Evolutionary conservation across 2,797 vertebrate species (phyloP), one percentile per base, ranked within the genome.

Genomic region (Siniperca obscura): DNA sequence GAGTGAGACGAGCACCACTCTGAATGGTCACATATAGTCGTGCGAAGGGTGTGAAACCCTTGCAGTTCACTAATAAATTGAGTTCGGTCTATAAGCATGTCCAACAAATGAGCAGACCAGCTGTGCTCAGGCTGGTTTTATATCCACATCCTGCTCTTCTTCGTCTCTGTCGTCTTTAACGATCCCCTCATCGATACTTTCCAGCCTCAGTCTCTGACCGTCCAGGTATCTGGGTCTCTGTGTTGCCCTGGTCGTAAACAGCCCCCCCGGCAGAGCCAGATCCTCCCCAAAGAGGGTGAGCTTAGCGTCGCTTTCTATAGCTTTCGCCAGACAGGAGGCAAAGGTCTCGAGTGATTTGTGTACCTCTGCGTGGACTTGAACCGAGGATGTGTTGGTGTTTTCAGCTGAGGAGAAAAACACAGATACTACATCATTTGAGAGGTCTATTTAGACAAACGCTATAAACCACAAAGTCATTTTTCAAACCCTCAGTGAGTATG

Each of bases 171-270:
- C 92, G 12, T 97, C 95, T 81, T 93, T 97, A 69, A 97, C 87
- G 5, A 96, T 97, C 71, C 97, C 98, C 94, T 99, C 98, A 53
- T 99, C 97, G 0, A 99, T 99, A 87, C 98, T 99, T 91, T 99
- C 97, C 93, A 99, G 86, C 87, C 96, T 96, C 74, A 97, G 95
- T 91, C 97, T 97, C 91, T 98, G 97, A 44, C 95, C 96, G 4
- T 95, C 94, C 7, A 95, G 95, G 81, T 96, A 96, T 25, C 97
- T 95, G 79, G 94, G 95, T 46, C 96, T 95, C 0, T 94, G 92
- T 0, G 92, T 69, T 1, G 94, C 83, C 78, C 96, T 92, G 0
- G 66, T 77, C 0, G 91, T 83, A 9, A 96, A 92, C 70, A 96
- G 82, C 44, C 94, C 94, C 56, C 91, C 95, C 0, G 96, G 90